Evolutionary conservation across 2,888 invertebrate genomes (phyloP).

Genomic region (Cataglyphis cursor): DNA sequence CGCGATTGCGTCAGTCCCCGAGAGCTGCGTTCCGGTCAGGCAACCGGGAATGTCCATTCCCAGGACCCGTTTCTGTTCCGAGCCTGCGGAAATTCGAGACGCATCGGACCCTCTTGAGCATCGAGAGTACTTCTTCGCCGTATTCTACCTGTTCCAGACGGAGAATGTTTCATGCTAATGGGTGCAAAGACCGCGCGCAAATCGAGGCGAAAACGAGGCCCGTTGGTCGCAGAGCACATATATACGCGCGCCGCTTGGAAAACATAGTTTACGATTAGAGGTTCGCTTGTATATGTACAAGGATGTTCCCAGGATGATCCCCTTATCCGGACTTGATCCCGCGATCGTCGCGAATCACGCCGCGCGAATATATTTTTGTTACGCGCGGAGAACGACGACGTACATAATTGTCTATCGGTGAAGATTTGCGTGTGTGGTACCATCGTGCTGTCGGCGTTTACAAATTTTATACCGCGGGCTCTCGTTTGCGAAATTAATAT

Average conservation of each 20-base stretch:
- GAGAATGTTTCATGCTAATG: constrained; percentile 73
- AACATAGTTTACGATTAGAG: constrained; percentile 68
- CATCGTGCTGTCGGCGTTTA: neutral
- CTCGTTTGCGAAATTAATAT: constrained; percentile 32
- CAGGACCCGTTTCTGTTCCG: constrained; percentile 6
- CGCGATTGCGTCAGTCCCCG: constrained; percentile 42
- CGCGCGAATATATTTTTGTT: constrained; percentile 5
- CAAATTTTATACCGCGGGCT: constrained; percentile 1
- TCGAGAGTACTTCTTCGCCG: constrained; percentile 37
- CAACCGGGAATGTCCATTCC: neutral
- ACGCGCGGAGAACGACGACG: neutral
- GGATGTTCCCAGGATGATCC: constrained; percentile 23
- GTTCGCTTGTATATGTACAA: constrained; percentile 62
- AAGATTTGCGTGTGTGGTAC: neutral
- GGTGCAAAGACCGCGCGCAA: constrained; percentile 62
- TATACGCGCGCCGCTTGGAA: constrained; percentile 32
- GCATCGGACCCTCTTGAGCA: constrained; percentile 29
- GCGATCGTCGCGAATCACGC: neutral
- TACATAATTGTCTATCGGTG: constrained; percentile 30
- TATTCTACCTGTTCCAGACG: constrained; percentile 65
- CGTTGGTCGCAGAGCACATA: constrained; percentile 50
- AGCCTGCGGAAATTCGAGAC: constrained; percentile 36
- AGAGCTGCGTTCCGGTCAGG: constrained; percentile 29
- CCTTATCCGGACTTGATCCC: constrained; percentile 31
- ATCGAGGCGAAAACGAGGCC: constrained; percentile 63